These are phyloP conservation scores for Ctenicera cuprea DNA, from an alignment of 2,888 invertebrate genomes.

Conservation along the genomic window DNA sequence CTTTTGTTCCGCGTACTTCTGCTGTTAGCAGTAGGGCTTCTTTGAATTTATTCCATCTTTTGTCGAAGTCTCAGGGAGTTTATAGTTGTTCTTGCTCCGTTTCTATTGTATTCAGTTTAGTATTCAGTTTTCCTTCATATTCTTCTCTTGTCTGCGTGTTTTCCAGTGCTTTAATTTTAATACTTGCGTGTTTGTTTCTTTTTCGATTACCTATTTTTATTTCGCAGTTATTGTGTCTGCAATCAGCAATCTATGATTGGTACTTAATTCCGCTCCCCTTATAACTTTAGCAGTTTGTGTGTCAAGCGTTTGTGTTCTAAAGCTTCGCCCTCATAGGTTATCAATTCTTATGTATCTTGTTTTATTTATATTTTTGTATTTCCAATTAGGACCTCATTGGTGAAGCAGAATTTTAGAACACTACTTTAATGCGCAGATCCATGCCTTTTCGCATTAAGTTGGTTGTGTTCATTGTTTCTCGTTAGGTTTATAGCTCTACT, in stretches of 20 bases:
- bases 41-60: too few species aligned
- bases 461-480: too few species aligned
- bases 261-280: too few species aligned
- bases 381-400: not conserved
- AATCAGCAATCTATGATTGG: slow-evolving; percentile 3
- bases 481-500: too few species aligned
- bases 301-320: slow-evolving; percentile 7
- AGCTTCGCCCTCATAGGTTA: not conserved
- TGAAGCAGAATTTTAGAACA: slow-evolving; percentile 16
- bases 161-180: slow-evolving; percentile 19
- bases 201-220: slow-evolving; percentile 8
- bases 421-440: too few species aligned
- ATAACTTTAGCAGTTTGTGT: not conserved
- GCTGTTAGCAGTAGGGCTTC: slow-evolving; percentile 21
- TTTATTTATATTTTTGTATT: slow-evolving; percentile 7
- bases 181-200: not conserved
- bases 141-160: slow-evolving; percentile 3
- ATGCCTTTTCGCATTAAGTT: too few species aligned
- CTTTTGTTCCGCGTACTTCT: slow-evolving; percentile 14
- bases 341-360: slow-evolving; percentile 13
- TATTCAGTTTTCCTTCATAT: slow-evolving; percentile 4
- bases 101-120: not conserved
- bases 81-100: not conserved
- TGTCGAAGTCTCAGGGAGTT: not conserved
- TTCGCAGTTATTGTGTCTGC: slow-evolving; percentile 1